Conservation (phyloP, 2,797 vertebrate species). For the Meda fulgida region DNA sequence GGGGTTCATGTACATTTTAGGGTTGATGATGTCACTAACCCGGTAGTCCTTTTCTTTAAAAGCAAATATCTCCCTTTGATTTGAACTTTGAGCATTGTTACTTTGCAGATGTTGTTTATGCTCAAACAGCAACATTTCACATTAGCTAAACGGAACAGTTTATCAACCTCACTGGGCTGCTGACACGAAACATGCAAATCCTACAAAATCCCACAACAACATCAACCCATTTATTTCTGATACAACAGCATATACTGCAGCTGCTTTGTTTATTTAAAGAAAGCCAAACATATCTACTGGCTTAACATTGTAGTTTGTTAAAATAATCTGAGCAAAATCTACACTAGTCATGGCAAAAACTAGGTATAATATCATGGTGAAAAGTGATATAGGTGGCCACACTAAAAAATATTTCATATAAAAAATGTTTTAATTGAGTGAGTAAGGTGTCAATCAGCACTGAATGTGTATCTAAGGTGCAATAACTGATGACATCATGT, state of each 20-base stretch:
- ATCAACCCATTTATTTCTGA: neutral
- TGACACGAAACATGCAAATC: slow-evolving; percentile 15
- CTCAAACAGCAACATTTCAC: too few relatives aligned
- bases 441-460: neutral
- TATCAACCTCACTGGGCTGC: neutral
- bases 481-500: neutral
- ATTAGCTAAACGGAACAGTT: too few relatives aligned
- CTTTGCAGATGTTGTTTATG: too few relatives aligned
- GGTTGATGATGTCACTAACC: too few relatives aligned
- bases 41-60: too few relatives aligned
- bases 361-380: neutral
- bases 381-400: neutral
- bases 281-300: neutral
- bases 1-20: too few relatives aligned
- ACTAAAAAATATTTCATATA: neutral
- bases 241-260: neutral
- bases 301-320: neutral
- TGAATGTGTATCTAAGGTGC: neutral
- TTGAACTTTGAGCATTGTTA: too few relatives aligned
- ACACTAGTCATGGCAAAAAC: neutral
- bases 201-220: neutral
- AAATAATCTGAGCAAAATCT: neutral
- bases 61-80: too few relatives aligned
- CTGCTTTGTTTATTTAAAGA: neutral
- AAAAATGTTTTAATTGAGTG: neutral